Evolutionary conservation across 2,888 invertebrate species (phyloP), one percentile per base, ranked within the genome.

Genomic region (Drosophila lutescens): DNA sequence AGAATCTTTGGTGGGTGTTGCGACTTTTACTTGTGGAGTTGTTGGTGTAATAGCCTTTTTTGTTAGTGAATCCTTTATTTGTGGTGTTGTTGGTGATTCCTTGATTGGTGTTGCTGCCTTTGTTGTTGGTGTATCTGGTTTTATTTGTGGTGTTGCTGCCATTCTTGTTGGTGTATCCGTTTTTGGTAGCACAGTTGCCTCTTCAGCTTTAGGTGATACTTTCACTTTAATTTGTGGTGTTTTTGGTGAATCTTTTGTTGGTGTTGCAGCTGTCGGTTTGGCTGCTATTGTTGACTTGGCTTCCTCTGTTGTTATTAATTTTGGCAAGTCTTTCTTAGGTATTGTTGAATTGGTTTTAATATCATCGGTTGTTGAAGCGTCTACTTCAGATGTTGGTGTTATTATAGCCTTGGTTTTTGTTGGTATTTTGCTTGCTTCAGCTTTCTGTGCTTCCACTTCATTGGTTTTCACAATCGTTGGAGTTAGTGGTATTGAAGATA

Each of bases 21-120:
- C 17, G 55, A 17, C 2, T 1, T 46, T 57, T n/a, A 23, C 9
- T 59, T 54, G 51, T 53, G 38, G 15, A 15, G 26, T 12, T 40
- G 43, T 44, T 40, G 57, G 57, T 13, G 49, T 51, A 4, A 13
- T n/a, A 9, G 10, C 12, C 30, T 51, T 51, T n/a, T 10, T 26
- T 15, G 53, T 30, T 49, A 32, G 47, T 3, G 20, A 30, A 57
- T 58, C 57, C 30, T 41, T 58, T 10, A 15, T 36, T 17, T 47
- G 23, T 6, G 43, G 15, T 58, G 73, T 41, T 71, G 26, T 56
- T 65, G 67, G 43, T 65, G 62, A 75, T 67, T 58, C 66, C 46
- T 74, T 74, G 46, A 60, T 40, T 41, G 46, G 10, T 15, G 50
- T 30, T 53, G 51, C 9, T 55, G 74, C 13, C 32, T 36, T 17